A percentile compares a stretch with the other conserved stretches of the same genome.
Conservation (phyloP, 2,797 vertebrate genomes). For the Sebastes steindachneri region DNA sequence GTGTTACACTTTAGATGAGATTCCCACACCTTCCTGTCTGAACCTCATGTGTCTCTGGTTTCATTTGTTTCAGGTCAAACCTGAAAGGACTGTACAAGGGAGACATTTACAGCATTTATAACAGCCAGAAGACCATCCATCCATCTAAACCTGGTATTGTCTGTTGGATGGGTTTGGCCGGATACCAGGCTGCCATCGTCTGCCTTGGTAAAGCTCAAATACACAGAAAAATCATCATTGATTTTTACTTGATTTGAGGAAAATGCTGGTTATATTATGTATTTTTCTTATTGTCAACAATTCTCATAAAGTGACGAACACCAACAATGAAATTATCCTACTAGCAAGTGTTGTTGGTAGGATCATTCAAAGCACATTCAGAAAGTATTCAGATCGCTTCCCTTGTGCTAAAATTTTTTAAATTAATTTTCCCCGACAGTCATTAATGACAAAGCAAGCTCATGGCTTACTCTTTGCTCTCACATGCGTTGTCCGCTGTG, state of each 20-base stretch:
- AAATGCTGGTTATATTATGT: not conserved
- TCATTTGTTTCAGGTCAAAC: conserved; percentile 82
- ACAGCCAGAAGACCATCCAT: conserved; percentile 80
- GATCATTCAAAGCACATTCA: not conserved
- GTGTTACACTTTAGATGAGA: not conserved
- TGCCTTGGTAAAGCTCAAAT: conserved; percentile 85
- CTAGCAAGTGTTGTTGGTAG: not conserved
- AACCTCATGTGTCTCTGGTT: not conserved
- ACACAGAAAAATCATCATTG: not conserved
- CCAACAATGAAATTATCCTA: not conserved
- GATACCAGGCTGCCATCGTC: conserved; percentile 90
- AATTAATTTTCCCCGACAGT: not conserved
- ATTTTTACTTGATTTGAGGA: not conserved
- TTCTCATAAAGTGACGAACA: not conserved
- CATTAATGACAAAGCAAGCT: not conserved
- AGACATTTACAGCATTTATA: conserved; percentile 84
- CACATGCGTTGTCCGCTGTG: not conserved
- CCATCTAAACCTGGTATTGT: conserved; percentile 86
- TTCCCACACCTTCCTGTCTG: not conserved
- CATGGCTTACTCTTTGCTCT: not conserved
- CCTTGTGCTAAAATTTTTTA: not conserved
- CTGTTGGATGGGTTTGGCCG: conserved; percentile 92
- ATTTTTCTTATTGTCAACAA: not conserved
- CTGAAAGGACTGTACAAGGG: conserved; percentile 88
- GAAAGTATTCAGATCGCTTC: not conserved